Base-by-base conservation (phyloP, 2,113 vertebrate species). In the Gopherus evgoodei region DNA sequence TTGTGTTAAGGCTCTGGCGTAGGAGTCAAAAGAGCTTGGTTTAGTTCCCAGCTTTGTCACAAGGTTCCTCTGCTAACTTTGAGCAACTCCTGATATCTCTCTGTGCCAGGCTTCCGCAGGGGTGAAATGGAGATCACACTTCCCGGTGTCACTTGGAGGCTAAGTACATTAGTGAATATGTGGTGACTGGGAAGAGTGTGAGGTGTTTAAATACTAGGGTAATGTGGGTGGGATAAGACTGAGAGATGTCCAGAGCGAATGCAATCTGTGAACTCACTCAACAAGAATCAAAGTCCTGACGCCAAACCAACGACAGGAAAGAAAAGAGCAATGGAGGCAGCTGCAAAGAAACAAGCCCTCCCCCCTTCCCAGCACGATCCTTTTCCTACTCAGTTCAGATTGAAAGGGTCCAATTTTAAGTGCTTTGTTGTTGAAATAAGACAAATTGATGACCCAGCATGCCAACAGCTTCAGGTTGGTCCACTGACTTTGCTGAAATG, bases 401-500 rank as follows among this genome's bases (percentile, higher is more conserved):
- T 0, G 29, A 79, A 75, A 14, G 50, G 42, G 5, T 84, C 84
- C 2, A 1, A 76, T 59, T 86, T 44, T 49, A 80, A 83, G 27
- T 2, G 21, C 29, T 31, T 57, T 59, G 62, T 49, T n/a, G 7
- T 54, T 21, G 35, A 29, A 86, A 38, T 0, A 8, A 72, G 16
- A 0, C 0, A 6, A 25, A 19, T 47, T 44, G 35, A 17, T 35
- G 81, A 53, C 35, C 59, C 83, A 21, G 0, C 8, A 21, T 49
- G 65, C 78, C 1, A 2, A 31, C 35, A 38, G 83, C 31, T 24
- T 56, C 19, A 75, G 65, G 7, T 42, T 38, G 21, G 19, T 10
- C 38, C 72, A 8, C 38, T 2, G 0, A n/a, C 44, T 38, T 3
- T 0, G 6, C 86, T 52, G 53, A 24, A 6, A 16, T 0, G 2